Conservation (phyloP, 2,888 invertebrate genomes). For the Platycheirus albimanus region DNA sequence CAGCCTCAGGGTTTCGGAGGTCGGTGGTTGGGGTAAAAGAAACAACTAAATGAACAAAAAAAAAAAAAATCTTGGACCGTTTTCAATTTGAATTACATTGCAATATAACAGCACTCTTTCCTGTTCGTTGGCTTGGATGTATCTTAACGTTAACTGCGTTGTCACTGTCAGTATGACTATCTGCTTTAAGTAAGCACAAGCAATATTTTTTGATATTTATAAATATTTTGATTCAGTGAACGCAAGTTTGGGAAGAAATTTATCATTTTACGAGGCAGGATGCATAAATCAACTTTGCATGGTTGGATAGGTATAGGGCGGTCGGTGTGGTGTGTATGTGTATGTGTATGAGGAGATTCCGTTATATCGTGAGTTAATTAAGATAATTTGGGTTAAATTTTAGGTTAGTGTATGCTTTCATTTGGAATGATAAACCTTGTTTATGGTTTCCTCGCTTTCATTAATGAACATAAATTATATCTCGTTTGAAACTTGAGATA, state of each 20-base stretch:
- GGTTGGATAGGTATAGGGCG: slow-evolving; percentile 45
- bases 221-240: slow-evolving; percentile 48
- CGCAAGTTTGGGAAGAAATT: slow-evolving; percentile 26
- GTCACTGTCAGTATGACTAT: slow-evolving; percentile 60
- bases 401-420: too few relatives aligned
- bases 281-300: slow-evolving; percentile 56
- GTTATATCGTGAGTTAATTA: too few relatives aligned
- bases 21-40: slow-evolving; percentile 29
- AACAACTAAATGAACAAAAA: background rate
- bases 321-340: too few relatives aligned
- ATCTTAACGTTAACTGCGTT: slow-evolving; percentile 25
- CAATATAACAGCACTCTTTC: slow-evolving; percentile 38
- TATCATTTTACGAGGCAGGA: slow-evolving; percentile 49
- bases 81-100: slow-evolving; percentile 63
- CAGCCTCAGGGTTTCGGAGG: too few relatives aligned
- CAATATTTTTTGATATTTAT: slow-evolving; percentile 27
- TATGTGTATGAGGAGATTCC: too few relatives aligned
- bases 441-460: too few relatives aligned
- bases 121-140: slow-evolving; percentile 22
- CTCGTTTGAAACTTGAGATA: too few relatives aligned
- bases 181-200: slow-evolving; percentile 18
- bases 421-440: too few relatives aligned
- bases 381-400: too few relatives aligned
- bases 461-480: too few relatives aligned
- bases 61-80: slow-evolving; percentile 38